Evolutionary conservation across 2,113 vertebrate genomes (phyloP).

Genomic region (Paracanthobrama guichenoti): DNA sequence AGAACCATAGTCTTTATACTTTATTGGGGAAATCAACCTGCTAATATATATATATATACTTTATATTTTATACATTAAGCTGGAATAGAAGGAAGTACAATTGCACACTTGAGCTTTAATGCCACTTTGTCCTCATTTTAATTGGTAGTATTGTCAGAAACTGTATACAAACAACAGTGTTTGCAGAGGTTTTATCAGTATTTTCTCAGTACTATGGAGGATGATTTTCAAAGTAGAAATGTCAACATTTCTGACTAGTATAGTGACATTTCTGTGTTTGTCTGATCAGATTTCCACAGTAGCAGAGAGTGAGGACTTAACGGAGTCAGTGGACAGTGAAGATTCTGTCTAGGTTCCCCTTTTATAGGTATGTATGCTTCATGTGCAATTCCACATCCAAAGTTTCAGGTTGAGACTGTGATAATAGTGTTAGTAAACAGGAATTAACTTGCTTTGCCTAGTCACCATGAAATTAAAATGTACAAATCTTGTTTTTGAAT

Average conservation of each 20-base stretch:
- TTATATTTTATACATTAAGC: too few relatives aligned
- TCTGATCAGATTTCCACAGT: conserved; percentile 89
- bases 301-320: conserved; percentile 95
- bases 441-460: background rate
- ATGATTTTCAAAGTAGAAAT: background rate
- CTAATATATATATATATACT: too few relatives aligned
- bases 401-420: background rate
- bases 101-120: background rate
- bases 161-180: background rate
- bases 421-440: background rate
- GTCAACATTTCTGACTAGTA: background rate
- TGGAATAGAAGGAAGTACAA: background rate
- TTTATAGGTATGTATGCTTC: conserved; percentile 84
- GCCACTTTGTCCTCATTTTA: background rate
- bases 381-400: background rate
- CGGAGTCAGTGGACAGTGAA: conserved; percentile 98
- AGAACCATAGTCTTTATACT: background rate
- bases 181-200: background rate
- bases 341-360: conserved; percentile 93
- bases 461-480: background rate
- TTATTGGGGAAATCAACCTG: background rate
- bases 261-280: background rate
- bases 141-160: background rate
- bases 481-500: background rate
- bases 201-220: background rate